Base-by-base conservation (phyloP, 2,888 invertebrate species). In the Aporophyla nigra region DNA sequence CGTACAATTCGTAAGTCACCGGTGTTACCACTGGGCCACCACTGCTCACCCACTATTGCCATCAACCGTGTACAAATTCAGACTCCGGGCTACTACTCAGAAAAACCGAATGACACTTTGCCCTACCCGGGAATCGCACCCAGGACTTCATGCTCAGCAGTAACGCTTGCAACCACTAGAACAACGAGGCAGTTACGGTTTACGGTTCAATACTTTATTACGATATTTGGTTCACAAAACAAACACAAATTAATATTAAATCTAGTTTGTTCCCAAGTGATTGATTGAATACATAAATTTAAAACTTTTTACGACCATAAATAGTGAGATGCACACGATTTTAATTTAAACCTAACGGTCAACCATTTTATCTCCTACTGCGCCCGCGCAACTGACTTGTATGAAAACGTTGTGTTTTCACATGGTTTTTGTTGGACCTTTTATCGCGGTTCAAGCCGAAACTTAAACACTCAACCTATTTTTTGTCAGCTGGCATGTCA, bases 271-370 rank as follows among this genome's bases (percentile, higher is more conserved):
- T 43, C 19, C 19, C 40, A 70, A 73, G n/a, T 78, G 74, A 85
- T 85, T 76, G 74, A 85, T 77, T n/a, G 72, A 63, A 74, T 5
- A 58, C 49, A 40, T 40, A 21, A 43, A 83, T 70, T 78, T 58
- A 75, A 85, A 56, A 63, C 54, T 46, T 74, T 76, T 85, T 78
- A 87, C 63, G 76, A 71, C 68, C 65, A 65, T 62, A 69, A 62
- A 73, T 77, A 74, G 74, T 68, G 53, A 56, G 62, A 40, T 56
- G 65, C 66, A 71, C 85, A 72, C 74, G 81, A 59, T 75, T 83
- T 87, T 83, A 83, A 87, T 86, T 86, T 81, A 69, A 83, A 83
- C 21, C 14, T 86, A 87, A 86, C 86, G 86, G 86, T 81, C 24
- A 16, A 61, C 59, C 19, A 56, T 74, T 78, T 63, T 49, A 71